phyloP scores from a whole-genome alignment of 1,140 invertebrate genomes.

The Lysiphlebus fabarum region DNA sequence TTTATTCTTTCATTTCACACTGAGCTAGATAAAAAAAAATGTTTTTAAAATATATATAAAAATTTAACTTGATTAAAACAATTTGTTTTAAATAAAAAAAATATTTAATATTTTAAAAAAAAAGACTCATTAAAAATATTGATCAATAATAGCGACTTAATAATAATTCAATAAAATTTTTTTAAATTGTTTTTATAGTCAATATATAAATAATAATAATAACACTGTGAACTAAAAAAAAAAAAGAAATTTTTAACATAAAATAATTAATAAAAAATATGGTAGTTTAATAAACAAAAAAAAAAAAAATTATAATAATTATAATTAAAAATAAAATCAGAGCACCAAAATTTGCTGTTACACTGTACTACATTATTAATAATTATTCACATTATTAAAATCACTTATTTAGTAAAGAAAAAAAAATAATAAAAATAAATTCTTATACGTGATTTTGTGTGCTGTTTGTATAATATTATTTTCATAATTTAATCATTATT shows the following conservation, averaged over 20 bases:
- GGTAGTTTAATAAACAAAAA: conserved; percentile 15
- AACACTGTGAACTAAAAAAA: background rate
- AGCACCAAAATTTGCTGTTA: conserved; percentile 27
- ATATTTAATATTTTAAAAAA: too few relatives aligned
- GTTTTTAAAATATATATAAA: too few relatives aligned
- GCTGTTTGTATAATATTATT: conserved; percentile 35
- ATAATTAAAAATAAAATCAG: conserved; percentile 21
- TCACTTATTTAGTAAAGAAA: conserved; percentile 33
- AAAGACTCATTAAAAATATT: too few relatives aligned
- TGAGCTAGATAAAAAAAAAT: too few relatives aligned
- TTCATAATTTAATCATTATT: conserved; percentile 23
- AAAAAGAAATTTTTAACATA: background rate
- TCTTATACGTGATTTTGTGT: conserved; percentile 34
- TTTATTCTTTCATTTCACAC: too few relatives aligned
- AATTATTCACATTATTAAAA: conserved; percentile 27
- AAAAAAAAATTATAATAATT: conserved; percentile 22
- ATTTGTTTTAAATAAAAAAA: too few relatives aligned
- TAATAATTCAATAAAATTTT: too few relatives aligned
- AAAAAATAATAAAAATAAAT: conserved; percentile 35
- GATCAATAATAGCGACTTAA: too few relatives aligned
- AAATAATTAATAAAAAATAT: conserved; percentile 12
- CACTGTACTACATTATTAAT: conserved; percentile 31
- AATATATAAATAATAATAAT: too few relatives aligned
- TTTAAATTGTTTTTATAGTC: too few relatives aligned
- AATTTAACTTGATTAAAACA: too few relatives aligned